phyloP scores from a whole-genome alignment of 2,113 vertebrate genomes.

The Orientallactaga bullata region DNA sequence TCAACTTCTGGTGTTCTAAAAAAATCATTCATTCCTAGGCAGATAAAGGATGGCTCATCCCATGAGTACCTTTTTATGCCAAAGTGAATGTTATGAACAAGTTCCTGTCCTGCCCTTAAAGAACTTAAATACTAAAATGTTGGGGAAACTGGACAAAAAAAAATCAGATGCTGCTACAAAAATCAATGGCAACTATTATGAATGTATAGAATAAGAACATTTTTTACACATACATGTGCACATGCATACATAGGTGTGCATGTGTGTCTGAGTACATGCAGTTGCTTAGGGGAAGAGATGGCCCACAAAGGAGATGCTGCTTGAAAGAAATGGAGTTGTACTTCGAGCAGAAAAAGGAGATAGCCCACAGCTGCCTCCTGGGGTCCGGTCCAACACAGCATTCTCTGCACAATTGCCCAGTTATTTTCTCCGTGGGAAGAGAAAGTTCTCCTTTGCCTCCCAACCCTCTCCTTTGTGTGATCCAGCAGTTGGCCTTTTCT shows the following conservation, averaged over 20 bases:
- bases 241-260: rapidly evolving
- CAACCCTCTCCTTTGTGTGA: not conserved
- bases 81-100: not conserved
- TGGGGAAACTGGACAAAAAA: not conserved
- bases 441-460: not conserved
- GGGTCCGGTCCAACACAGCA: not conserved
- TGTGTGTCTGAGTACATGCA: no score
- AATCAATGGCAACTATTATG: not conserved
- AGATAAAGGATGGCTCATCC: not conserved
- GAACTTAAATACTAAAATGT: not conserved
- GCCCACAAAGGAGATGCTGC: not conserved
- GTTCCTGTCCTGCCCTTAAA: not conserved
- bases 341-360: not conserved
- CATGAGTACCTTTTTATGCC: no score
- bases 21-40: not conserved
- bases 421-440: not conserved
- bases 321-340: not conserved
- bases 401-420: rapidly evolving
- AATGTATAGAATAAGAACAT: not conserved
- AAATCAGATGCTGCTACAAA: not conserved
- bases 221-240: not conserved
- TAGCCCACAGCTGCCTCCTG: not conserved
- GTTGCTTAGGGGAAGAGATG: rapidly evolving
- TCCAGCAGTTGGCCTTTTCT: not conserved
- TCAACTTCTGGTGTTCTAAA: not conserved